Percentiles rank a stretch among this genome's conserved stretches.
Evolutionary conservation across 2,888 invertebrate species (phyloP).

Genomic region (Cosmopolites sordidus): DNA sequence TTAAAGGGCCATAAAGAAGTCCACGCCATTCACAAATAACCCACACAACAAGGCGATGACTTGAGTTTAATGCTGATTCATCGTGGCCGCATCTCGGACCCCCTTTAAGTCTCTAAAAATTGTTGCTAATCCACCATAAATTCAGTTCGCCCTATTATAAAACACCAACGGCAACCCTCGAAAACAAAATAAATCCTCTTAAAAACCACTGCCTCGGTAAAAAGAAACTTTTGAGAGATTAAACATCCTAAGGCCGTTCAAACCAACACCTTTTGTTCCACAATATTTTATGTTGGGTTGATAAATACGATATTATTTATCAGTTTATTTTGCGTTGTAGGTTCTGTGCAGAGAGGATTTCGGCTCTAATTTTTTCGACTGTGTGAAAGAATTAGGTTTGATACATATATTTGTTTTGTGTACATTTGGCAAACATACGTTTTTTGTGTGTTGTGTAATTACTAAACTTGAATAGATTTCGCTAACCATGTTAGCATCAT

Average conservation of each 20-base stretch:
- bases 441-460: no score
- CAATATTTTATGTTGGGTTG: no score
- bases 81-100: constrained; percentile 20
- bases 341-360: no score
- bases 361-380: no score
- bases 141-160: constrained; percentile 24
- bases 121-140: constrained; percentile 27
- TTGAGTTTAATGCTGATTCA: constrained; percentile 18
- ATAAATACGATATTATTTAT: no score
- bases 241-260: constrained; percentile 16
- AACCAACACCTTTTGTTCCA: constrained; percentile 2
- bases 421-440: no score
- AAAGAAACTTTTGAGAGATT: constrained; percentile 25
- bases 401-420: no score
- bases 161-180: constrained; percentile 19
- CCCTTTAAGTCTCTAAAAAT: constrained; percentile 20
- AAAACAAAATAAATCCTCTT: constrained; percentile 28
- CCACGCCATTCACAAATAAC: not conserved
- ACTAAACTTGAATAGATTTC: no score
- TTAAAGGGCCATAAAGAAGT: constrained; percentile 1
- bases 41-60: constrained; percentile 15
- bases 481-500: no score
- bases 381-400: no score
- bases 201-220: constrained; percentile 25
- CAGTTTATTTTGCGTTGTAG: no score